Base-by-base conservation (phyloP, 2,888 invertebrate genomes). In the Elmis aenea region DNA sequence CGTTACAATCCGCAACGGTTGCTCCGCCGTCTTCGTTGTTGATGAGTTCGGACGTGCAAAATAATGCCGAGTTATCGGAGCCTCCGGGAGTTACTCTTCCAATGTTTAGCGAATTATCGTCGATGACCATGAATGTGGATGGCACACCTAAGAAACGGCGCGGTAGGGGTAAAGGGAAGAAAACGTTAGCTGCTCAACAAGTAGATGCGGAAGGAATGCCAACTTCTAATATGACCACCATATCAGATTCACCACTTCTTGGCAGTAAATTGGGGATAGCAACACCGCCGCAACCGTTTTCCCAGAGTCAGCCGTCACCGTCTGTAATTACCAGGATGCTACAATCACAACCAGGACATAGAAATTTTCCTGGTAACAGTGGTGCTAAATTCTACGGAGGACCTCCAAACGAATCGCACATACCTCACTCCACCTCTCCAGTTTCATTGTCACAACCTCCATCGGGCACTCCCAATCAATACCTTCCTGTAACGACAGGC, bases 291-390 rank as follows among this genome's bases (percentile, higher is more conserved):
- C 73, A 72, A 48, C 67, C 72, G 2, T 75, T 73, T 45, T 68
- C 72, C 11, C 71, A 72, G 37, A 67, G 67, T 22, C 64, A 66
- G 38, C 67, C 71, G 1, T 68, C 72, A 16, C 69, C 74, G 0
- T 79, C 79, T 22, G 78, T 80, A 4, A 79, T 80, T 26, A 78
- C 77, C 5, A 68, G 78, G 47, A 76, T 80, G 75, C 67, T 79
- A 24, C 76, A 77, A 48, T 63, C 70, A 1, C 71, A 70, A 45
- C 64, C 70, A 12, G 41, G 34, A 2, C 65, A 69, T 30, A 43
- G 38, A 3, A 41, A 28, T 33, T 46, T 35, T 27, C 32, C 45
- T 5, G 20, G 33, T 5, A 22, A 27, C 15, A 26, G 15, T 12
- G 18, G 23, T 14, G 16, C 32, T 25, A 29, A 47, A 45, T 46